A percentile compares a stretch with the other conserved stretches of the same genome.
Evolutionary conservation across 2,888 invertebrate species (phyloP).

Genomic region (Archaeoteleia sp.): DNA sequence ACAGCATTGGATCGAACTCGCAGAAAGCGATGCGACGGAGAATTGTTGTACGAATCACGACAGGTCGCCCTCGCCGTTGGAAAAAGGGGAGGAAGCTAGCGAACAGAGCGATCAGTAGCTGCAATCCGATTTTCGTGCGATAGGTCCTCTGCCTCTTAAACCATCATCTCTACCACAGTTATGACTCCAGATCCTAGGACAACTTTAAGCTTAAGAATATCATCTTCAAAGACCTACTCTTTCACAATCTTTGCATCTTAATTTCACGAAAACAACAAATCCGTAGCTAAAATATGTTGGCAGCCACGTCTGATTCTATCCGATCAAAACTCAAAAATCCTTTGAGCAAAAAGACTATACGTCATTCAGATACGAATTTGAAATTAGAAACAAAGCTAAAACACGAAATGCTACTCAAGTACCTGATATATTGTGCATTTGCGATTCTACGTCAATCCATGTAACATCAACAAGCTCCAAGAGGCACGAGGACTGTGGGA

Average conservation of each 20-base stretch:
- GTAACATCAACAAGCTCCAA: slow-evolving; percentile 26
- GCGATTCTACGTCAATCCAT: slow-evolving; percentile 30
- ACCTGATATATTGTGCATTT: slow-evolving; percentile 61
- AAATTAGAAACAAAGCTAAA: slow-evolving; percentile 21
- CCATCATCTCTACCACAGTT: slow-evolving; percentile 3
- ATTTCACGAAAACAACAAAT: neutral
- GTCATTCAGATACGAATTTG: slow-evolving; percentile 7
- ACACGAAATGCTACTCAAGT: slow-evolving; percentile 66
- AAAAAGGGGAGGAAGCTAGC: slow-evolving; percentile 61
- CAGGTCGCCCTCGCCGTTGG: slow-evolving; percentile 62
- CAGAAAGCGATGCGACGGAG: slow-evolving; percentile 68
- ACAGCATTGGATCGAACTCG: slow-evolving; percentile 88
- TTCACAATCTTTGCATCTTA: slow-evolving; percentile 10
- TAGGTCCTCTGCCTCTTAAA: slow-evolving; percentile 42
- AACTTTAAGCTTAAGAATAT: slow-evolving; percentile 1
- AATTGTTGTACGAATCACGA: slow-evolving; percentile 68
- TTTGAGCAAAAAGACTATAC: too few relatives aligned
- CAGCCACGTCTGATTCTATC: too few relatives aligned
- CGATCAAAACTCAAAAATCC: too few relatives aligned
- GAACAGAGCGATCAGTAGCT: slow-evolving; percentile 58
- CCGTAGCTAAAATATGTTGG: too few relatives aligned
- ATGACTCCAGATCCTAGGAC: neutral
- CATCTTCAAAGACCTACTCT: slow-evolving; percentile 1
- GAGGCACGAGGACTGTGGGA: slow-evolving; percentile 37
- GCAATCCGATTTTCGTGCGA: slow-evolving; percentile 8